Evolutionary conservation across 2,797 vertebrate genomes (phyloP), one percentile per base, ranked within the genome.

Genomic region (Chelonia mydas): DNA sequence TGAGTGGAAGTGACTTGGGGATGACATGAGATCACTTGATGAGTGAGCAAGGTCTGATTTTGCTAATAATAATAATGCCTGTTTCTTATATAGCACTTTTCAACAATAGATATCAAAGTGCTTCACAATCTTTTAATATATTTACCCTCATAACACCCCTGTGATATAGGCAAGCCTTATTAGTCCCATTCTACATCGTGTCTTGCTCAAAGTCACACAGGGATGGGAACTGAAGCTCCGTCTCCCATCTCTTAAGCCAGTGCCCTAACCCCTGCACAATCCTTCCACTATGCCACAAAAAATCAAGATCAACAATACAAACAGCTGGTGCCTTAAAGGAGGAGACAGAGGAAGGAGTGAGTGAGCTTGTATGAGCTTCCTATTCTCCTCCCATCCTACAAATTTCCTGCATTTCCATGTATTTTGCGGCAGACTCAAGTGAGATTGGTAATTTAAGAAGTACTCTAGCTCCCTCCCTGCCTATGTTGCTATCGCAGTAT

Each of bases 1-100:
- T 1, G 1, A 19, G n/a, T 3, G 1, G 37, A 57, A 13, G 33
- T 11, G 47, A 49, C 49, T 88, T 0, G 0, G 4, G 0, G 2
- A 4, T 8, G 2, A 28, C 51, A 57, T 0, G 25, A 8, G 13
- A 5, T 13, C 37, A 0, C 5, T 49, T 31, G 45, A 4, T 45
- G 7, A 28, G 12, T 31, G 45, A 77, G 45, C 12, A 31, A 28
- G 45, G 74, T 8, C 74, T 77, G 45, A 45, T 28, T 49, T 49
- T 77, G 45, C 47, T 55, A 55, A 54, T 54, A 51, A 51, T 47
- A 23, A 57, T 57, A 28, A 57, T 45, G 25, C 25, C 45, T 0
- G 2, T 1, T 0, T 4, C 3, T 54, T 37, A 1, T 3, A 49
- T 1, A 49, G 57, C 12, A 59, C 57, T 33, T 59, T 59, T 59